Percentiles rank a stretch among this genome's conserved stretches.
Evolutionary conservation across 2,113 vertebrate genomes (phyloP).

Genomic region (Nyctereutes procyonoides): DNA sequence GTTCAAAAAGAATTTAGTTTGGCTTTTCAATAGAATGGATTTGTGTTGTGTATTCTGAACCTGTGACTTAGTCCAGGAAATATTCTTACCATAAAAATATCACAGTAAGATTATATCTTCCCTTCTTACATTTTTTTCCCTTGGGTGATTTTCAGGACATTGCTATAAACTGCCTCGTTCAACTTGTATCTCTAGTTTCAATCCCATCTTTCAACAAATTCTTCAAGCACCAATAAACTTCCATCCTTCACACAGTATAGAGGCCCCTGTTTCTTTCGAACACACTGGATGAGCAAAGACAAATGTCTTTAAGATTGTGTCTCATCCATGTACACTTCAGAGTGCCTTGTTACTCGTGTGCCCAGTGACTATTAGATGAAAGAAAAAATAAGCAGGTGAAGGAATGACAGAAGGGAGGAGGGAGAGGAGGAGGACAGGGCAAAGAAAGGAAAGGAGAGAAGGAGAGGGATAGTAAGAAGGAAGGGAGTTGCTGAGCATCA

Average conservation of each 20-base stretch:
- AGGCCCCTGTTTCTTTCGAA: not conserved
- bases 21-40: constrained; percentile 18
- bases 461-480: too few relatives aligned
- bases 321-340: not conserved
- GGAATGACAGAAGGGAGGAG: not conserved
- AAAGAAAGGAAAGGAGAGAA: not conserved
- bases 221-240: constrained; percentile 31
- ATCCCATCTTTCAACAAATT: constrained; percentile 69
- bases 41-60: constrained; percentile 51
- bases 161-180: constrained; percentile 32
- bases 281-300: not conserved
- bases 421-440: too few relatives aligned
- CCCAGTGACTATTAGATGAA: not conserved
- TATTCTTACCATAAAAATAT: constrained; percentile 64
- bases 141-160: constrained; percentile 54
- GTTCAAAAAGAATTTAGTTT: constrained; percentile 9
- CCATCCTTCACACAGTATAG: not conserved
- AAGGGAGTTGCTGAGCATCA: not conserved
- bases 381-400: not conserved
- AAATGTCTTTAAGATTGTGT: not conserved
- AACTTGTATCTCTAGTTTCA: constrained; percentile 57
- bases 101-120: constrained; percentile 56
- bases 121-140: constrained; percentile 25
- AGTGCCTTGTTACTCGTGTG: not conserved
- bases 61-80: constrained; percentile 56